A percentile compares a stretch with the other conserved stretches of the same genome.
These are phyloP conservation scores for Agelastica alni DNA, from an alignment of 2,888 invertebrate genomes.

Conservation along the genomic window DNA sequence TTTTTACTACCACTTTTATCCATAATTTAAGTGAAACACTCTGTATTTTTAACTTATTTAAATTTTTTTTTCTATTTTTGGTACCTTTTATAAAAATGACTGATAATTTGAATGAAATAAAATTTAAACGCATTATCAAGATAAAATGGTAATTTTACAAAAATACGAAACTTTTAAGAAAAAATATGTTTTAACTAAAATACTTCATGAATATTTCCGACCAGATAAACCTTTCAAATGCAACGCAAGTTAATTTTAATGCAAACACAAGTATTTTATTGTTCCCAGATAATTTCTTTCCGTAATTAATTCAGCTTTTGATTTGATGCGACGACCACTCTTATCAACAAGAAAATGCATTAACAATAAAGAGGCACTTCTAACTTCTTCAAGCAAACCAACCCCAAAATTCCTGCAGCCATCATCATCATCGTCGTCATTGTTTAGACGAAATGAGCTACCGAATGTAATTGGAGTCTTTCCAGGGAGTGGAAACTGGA, in stretches of 20 bases:
- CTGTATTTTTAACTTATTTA: too few species aligned
- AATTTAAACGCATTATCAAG: too few species aligned
- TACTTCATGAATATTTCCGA: too few species aligned
- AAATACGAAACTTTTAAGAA: too few species aligned
- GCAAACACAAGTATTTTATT: conserved; percentile 3
- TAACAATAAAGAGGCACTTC: conserved; percentile 17
- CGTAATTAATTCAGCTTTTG: conserved; percentile 21
- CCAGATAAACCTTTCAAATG: too few species aligned
- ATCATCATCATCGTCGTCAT: conserved; percentile 26
- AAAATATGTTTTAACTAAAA: too few species aligned
- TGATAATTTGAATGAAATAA: too few species aligned
- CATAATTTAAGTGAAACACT: too few species aligned
- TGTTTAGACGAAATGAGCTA: conserved; percentile 37
- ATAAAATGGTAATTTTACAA: too few species aligned
- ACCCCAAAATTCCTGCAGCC: conserved; percentile 16
- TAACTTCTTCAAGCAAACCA: conserved; percentile 6
- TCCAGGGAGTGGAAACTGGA: conserved; percentile 29
- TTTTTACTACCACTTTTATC: too few species aligned
- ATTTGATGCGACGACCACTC: conserved; percentile 28
- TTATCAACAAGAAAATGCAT: conserved; percentile 27
- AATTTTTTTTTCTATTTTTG: too few species aligned
- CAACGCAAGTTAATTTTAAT: conserved; percentile 2
- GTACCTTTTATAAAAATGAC: too few species aligned
- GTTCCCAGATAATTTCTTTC: conserved; percentile 14
- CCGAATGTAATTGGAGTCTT: conserved; percentile 35